Conservation (phyloP, 2,797 vertebrate species). For the Tapera naevia region DNA sequence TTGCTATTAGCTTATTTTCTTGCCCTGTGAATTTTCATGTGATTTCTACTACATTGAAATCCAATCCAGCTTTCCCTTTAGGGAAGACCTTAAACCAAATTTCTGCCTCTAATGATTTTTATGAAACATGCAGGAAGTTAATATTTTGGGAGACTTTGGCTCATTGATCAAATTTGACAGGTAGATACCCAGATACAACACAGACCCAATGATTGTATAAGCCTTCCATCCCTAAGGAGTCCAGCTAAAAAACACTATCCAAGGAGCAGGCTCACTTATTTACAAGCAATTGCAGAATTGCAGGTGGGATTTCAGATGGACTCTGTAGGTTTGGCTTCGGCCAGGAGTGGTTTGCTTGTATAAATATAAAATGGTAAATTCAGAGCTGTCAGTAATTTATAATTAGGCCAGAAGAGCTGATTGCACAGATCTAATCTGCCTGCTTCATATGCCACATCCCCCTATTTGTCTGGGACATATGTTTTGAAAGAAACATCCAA, state of each 20-base stretch:
- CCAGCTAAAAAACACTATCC: not conserved
- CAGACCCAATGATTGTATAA: not conserved
- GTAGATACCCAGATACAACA: not conserved
- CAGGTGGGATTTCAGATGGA: constrained; percentile 1
- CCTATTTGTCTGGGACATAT: not conserved
- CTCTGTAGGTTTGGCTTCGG: not conserved
- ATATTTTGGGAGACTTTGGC: not conserved
- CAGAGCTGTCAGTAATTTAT: not conserved
- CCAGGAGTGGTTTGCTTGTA: not conserved
- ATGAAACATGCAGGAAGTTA: not conserved
- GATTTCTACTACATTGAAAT: not conserved
- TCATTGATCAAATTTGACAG: not conserved
- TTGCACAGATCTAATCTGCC: not conserved
- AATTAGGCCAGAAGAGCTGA: not conserved
- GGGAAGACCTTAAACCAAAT: not conserved
- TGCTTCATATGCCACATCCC: accelerated
- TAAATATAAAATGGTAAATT: not conserved
- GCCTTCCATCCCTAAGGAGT: not conserved
- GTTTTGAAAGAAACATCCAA: not conserved
- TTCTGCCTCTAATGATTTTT: not conserved
- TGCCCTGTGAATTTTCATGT: not conserved
- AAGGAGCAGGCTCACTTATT: not conserved
- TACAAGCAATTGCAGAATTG: not conserved
- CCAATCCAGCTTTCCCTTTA: not conserved
- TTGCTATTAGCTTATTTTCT: not conserved